phyloP scores from a whole-genome alignment of 2,113 vertebrate genomes.

The Verasper variegatus region DNA sequence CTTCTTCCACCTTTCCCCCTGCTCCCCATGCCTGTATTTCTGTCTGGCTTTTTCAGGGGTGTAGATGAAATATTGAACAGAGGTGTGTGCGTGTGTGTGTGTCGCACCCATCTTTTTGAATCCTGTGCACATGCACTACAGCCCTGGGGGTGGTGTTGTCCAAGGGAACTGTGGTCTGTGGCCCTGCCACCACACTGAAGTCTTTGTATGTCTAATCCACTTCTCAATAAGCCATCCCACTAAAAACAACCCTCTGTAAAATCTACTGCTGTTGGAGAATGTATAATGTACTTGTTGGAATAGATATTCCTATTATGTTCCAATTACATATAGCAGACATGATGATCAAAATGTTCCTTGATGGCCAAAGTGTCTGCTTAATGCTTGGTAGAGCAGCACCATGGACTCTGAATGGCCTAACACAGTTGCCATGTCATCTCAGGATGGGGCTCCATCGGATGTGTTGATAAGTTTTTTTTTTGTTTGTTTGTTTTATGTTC shows the following conservation, averaged over 20 bases:
- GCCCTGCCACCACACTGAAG: constrained; percentile 50
- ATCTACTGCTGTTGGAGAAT: constrained; percentile 81
- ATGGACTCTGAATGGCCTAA: constrained; percentile 39
- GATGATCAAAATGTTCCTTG: constrained; percentile 68
- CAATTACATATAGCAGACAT: constrained; percentile 64
- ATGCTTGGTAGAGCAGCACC: constrained; percentile 42
- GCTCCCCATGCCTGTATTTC: constrained; percentile 64
- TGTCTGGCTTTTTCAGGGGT: constrained; percentile 78
- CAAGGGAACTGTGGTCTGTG: constrained; percentile 70
- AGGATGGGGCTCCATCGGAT: constrained; percentile 70
- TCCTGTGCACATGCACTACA: constrained; percentile 62
- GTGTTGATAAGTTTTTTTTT: constrained; percentile 62
- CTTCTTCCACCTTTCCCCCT: constrained; percentile 26
- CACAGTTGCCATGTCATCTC: constrained; percentile 47
- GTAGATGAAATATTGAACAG: constrained; percentile 65
- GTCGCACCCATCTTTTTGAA: constrained; percentile 51
- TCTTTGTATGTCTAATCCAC: constrained; percentile 66
- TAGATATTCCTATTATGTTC: constrained; percentile 69
- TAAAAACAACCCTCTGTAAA: constrained; percentile 56
- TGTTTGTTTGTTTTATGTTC: constrained; percentile 68
- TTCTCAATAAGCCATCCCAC: constrained; percentile 75
- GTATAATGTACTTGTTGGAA: constrained; percentile 76
- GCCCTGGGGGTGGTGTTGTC: constrained; percentile 62
- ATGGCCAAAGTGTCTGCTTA: constrained; percentile 64
- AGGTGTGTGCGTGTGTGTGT: constrained; percentile 24